Percentiles rank a stretch among this genome's conserved stretches.
Conservation (phyloP, 2,888 invertebrate genomes). For the Lepeophtheirus nordmannii region DNA sequence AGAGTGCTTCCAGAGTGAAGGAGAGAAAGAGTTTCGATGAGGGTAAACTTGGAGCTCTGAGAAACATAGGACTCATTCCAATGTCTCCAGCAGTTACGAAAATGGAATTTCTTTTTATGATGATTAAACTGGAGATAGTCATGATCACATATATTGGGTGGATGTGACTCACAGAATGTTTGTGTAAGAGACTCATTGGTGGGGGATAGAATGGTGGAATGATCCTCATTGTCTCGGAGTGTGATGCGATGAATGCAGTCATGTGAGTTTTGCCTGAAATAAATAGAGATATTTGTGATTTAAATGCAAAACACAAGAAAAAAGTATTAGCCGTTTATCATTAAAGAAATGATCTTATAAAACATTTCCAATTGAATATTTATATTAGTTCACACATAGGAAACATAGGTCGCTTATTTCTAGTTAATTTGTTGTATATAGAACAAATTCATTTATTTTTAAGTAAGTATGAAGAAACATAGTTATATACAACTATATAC, state of each 20-base stretch:
- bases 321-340: too few species aligned
- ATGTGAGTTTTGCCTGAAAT: neutral
- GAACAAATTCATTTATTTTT: too few species aligned
- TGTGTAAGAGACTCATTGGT: neutral
- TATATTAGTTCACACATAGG: too few species aligned
- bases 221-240: constrained; percentile 45
- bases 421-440: too few species aligned
- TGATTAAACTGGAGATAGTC: constrained; percentile 9
- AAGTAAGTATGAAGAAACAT: too few species aligned
- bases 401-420: too few species aligned
- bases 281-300: too few species aligned
- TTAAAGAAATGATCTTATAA: too few species aligned
- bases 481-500: too few species aligned
- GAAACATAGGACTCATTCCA: constrained; percentile 58
- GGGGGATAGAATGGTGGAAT: constrained; percentile 49
- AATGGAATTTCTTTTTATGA: constrained; percentile 13
- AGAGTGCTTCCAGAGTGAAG: constrained; percentile 52
- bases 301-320: too few species aligned
- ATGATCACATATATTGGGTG: constrained; percentile 10
- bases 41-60: constrained; percentile 53
- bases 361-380: too few species aligned
- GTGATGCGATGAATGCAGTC: constrained; percentile 3
- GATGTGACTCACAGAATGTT: constrained; percentile 7
- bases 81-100: constrained; percentile 29
- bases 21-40: constrained; percentile 55